These are phyloP conservation scores for Spatulosminthurus flaviceps DNA, from an alignment of 2,888 invertebrate genomes.

Conservation along the genomic window DNA sequence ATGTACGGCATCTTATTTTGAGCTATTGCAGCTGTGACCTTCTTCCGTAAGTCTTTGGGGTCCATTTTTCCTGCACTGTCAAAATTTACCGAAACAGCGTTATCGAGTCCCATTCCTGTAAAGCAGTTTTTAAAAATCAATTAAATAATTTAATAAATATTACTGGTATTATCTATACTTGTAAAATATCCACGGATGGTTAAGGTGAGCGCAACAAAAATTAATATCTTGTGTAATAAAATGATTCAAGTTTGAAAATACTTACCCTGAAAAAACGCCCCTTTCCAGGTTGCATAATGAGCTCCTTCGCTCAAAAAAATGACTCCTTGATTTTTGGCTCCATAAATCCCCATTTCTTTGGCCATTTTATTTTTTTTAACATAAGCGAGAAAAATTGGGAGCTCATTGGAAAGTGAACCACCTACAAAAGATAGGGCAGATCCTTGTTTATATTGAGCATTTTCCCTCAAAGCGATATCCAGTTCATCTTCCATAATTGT, in stretches of 20 bases:
- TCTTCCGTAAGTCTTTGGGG: background rate
- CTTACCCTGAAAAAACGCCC: constrained; percentile 36
- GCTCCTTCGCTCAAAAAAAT: constrained; percentile 25
- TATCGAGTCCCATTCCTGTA: constrained; percentile 36
- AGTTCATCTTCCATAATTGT: constrained; percentile 55
- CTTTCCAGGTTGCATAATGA: constrained; percentile 34
- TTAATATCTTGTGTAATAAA: no score
- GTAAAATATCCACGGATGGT: no score
- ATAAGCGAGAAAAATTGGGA: constrained; percentile 33
- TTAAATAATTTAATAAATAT: background rate
- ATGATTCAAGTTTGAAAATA: no score
- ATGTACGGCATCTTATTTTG: constrained; percentile 17
- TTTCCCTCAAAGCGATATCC: constrained; percentile 23
- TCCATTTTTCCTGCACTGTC: constrained; percentile 26
- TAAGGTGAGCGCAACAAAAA: no score
- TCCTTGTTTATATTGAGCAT: constrained; percentile 42
- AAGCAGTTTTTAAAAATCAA: no score
- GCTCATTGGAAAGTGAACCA: background rate
- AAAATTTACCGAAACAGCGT: constrained; percentile 4
- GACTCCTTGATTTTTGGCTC: background rate
- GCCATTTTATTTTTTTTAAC: constrained; percentile 19
- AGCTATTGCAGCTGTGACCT: background rate
- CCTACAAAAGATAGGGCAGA: constrained; percentile 30
- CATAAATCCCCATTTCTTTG: background rate
- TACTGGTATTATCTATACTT: background rate